Percentiles rank a stretch among this genome's conserved stretches.
Evolutionary conservation across 2,888 invertebrate genomes (phyloP).

Genomic region (Eupithecia pulchellata): DNA sequence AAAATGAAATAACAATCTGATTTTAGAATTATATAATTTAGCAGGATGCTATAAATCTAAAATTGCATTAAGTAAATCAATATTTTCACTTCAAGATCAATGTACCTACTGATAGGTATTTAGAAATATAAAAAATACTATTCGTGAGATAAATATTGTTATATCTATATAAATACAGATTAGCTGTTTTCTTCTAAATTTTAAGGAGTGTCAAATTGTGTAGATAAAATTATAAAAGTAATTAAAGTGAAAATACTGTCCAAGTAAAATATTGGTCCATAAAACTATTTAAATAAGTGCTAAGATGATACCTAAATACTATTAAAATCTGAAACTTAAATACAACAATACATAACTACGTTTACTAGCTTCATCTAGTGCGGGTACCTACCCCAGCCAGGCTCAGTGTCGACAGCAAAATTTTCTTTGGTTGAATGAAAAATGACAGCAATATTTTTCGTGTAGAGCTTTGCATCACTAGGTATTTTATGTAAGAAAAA

Average conservation of each 20-base stretch:
- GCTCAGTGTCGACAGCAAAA: too few relatives aligned
- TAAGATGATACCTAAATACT: slow-evolving; percentile 52
- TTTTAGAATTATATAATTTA: slow-evolving; percentile 62
- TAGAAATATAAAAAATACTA: not conserved
- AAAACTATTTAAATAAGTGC: slow-evolving; percentile 64
- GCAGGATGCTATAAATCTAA: slow-evolving; percentile 64
- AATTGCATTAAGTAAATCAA: slow-evolving; percentile 52
- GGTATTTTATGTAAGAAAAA: too few relatives aligned
- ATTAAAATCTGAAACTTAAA: slow-evolving; percentile 58
- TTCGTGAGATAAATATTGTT: not conserved
- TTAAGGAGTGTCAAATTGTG: not conserved
- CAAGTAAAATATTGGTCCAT: slow-evolving; percentile 65
- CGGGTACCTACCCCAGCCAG: too few relatives aligned
- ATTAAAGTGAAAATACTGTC: slow-evolving; percentile 28
- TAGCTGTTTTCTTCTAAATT: not conserved
- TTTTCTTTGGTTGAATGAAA: too few relatives aligned
- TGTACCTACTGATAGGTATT: not conserved
- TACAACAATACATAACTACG: slow-evolving; percentile 21
- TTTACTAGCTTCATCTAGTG: not conserved
- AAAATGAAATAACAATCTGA: slow-evolving; percentile 22
- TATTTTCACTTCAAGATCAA: slow-evolving; percentile 31
- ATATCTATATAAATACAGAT: not conserved
- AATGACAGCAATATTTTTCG: too few relatives aligned
- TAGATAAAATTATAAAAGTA: not conserved
- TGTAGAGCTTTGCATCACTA: too few relatives aligned